Conservation (phyloP, 2,113 vertebrate genomes). For the Microtus oregoni region DNA sequence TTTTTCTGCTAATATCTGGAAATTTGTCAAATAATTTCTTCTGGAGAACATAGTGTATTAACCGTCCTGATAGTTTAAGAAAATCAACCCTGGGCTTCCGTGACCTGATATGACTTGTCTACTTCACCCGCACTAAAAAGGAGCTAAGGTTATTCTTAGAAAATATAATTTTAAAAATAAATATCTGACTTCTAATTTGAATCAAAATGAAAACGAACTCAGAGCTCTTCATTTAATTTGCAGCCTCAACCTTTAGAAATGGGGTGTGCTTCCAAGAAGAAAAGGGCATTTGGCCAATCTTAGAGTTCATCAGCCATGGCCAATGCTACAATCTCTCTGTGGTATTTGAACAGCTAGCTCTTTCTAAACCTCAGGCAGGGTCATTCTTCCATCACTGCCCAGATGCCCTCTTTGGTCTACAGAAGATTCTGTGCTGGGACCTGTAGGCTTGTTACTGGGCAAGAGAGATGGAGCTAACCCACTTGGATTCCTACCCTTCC, state of each 20-base stretch:
- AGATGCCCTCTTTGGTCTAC: slow-evolving; percentile 20
- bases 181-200: slow-evolving; percentile 3
- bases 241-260: slow-evolving; percentile 38
- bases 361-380: slow-evolving; percentile 13
- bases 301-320: slow-evolving; percentile 1
- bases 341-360: neutral
- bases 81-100: neutral
- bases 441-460: neutral
- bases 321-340: neutral
- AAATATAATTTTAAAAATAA: slow-evolving; percentile 26
- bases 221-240: slow-evolving; percentile 37
- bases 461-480: slow-evolving; percentile 35
- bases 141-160: neutral
- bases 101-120: neutral
- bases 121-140: neutral
- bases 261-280: slow-evolving; percentile 49
- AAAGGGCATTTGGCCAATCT: slow-evolving; percentile 31
- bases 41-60: neutral
- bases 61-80: neutral
- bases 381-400: neutral
- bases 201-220: slow-evolving; percentile 30
- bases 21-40: slow-evolving; percentile 1
- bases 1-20: neutral
- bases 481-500: neutral
- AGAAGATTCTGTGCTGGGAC: slow-evolving; percentile 15